A percentile compares a stretch with the other conserved stretches of the same genome.
Evolutionary conservation across 2,113 vertebrate genomes (phyloP).

Genomic region (Pachypanchax playfairii): DNA sequence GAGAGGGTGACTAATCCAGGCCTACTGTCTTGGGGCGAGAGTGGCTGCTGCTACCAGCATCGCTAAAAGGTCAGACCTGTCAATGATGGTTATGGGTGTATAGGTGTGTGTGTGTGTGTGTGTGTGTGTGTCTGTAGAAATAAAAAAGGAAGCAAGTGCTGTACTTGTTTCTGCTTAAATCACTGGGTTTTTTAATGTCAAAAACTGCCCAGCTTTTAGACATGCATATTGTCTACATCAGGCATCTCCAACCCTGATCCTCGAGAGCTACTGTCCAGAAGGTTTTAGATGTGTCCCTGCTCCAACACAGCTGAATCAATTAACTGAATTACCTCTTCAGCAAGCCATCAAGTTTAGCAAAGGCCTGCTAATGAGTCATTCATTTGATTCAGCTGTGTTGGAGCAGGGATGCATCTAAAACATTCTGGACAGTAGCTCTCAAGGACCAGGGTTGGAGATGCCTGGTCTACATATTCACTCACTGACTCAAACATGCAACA

Average conservation of each 20-base stretch:
- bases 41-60: conserved; percentile 55
- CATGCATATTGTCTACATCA: too few species aligned
- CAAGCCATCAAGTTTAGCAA: too few species aligned
- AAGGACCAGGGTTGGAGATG: too few species aligned
- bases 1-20: conserved; percentile 74
- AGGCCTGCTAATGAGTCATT: too few species aligned
- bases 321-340: too few species aligned
- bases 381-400: too few species aligned
- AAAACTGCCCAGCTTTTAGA: conserved; percentile 21
- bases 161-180: conserved; percentile 43
- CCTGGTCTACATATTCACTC: conserved; percentile 4
- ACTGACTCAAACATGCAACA: not conserved
- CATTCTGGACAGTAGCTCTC: too few species aligned
- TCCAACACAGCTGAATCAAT: too few species aligned
- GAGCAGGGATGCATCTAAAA: too few species aligned
- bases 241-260: too few species aligned
- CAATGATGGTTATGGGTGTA: conserved; percentile 57
- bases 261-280: too few species aligned
- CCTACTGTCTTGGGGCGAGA: conserved; percentile 64
- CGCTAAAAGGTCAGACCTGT: conserved; percentile 79
- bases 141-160: conserved; percentile 40
- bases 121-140: conserved; percentile 3
- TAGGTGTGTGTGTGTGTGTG: not conserved
- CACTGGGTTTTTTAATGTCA: conserved; percentile 26
- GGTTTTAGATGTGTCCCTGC: too few species aligned